Evolutionary conservation across 2,113 vertebrate species (phyloP), one percentile per base, ranked within the genome.

Genomic region (Notothenia coriiceps): DNA sequence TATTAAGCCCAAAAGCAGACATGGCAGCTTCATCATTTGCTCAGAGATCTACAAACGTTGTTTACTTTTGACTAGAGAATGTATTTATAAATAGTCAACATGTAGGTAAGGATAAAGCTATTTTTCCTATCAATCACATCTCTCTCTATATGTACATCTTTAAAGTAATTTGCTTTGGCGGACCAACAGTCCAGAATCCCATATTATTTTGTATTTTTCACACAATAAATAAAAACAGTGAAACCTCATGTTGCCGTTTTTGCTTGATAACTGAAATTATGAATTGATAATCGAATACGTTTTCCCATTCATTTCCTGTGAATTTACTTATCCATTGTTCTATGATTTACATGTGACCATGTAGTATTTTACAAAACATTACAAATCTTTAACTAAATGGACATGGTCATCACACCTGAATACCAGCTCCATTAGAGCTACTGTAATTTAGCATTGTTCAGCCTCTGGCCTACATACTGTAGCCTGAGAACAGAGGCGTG

Each of bases 401-500:
- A n/a, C 49, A 54, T 33, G 47, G 49, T 72, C 2, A 0, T 11
- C 13, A 50, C 46, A 55, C 61, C 62, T 18, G 75, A 82, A 13
- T 18, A 79, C 33, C 63, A 74, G 52, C 29, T 44, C 54, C 70
- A 49, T 60, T 51, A 33, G 13, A 62, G 60, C 20, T 17, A n/a
- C 20, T 62, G 56, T 52, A 68, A 50, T 43, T 59, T 6, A 15
- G 69, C 77, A 84, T 54, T 71, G 75, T 80, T 72, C 61, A 44
- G 66, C 47, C 66, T 65, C 43, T 83, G 79, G 57, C 82, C 88
- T 75, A 89, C 76, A 86, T 88, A 77, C 40, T 68, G 66, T 20
- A 82, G 74, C 72, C 22, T 71, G 47, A 73, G 62, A 80, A 71
- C 55, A 83, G 44, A 79, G 33, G 15, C 1, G 14, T 56, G 86